A percentile compares a stretch with the other conserved stretches of the same genome.
phyloP scores from a whole-genome alignment of 2,888 invertebrate genomes.

The Lasioglossum oenotherae region DNA sequence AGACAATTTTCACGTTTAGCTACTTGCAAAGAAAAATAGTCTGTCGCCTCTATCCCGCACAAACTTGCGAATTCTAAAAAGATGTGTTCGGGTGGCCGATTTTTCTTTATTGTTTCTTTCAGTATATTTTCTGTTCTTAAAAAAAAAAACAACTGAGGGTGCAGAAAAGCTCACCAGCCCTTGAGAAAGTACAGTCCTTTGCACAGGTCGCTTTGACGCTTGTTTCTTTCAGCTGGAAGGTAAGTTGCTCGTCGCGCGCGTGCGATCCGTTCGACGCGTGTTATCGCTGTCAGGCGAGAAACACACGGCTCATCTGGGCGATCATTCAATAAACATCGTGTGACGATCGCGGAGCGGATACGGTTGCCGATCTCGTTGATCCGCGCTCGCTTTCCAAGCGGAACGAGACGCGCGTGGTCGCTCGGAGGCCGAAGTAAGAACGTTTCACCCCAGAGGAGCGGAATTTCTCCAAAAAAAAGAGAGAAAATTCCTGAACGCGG shows the following conservation, averaged over 20 bases:
- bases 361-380: constrained; percentile 27
- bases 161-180: background rate
- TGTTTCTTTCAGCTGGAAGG: constrained; percentile 80
- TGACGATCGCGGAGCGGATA: constrained; percentile 15
- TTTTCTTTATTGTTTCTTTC: background rate
- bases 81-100: background rate
- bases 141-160: background rate
- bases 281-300: background rate
- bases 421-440: constrained; percentile 70
- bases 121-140: background rate
- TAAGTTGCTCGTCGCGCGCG: constrained; percentile 74
- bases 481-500: background rate
- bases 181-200: background rate
- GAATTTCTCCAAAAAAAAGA: background rate
- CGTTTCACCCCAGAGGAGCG: constrained; percentile 45
- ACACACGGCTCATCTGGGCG: constrained; percentile 4
- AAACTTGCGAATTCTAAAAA: background rate
- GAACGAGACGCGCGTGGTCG: constrained; percentile 35
- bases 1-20: background rate
- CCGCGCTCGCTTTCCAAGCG: background rate
- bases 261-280: background rate
- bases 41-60: background rate
- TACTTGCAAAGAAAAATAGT: background rate
- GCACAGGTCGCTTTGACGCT: constrained; percentile 36
- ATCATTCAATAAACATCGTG: constrained; percentile 32